Conservation (phyloP, 2,113 vertebrate species). For the Thomomys bottae region DNA sequence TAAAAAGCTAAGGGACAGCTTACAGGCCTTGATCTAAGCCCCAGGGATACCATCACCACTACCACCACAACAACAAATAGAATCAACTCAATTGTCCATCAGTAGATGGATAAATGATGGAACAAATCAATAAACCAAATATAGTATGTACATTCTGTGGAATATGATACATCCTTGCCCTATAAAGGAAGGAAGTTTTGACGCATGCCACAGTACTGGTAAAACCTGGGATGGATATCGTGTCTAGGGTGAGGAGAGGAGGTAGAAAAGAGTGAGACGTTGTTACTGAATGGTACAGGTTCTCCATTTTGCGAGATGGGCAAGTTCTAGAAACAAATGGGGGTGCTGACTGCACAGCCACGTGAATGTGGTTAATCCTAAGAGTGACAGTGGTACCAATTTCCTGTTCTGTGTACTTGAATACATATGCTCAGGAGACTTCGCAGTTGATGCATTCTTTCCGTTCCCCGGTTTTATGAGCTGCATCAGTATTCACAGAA, state of each 20-base stretch:
- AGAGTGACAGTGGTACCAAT: background rate
- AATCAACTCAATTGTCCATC: background rate
- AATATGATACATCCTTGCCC: background rate
- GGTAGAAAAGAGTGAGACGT: background rate
- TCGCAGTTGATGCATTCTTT: background rate
- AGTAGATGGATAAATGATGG: too few relatives aligned
- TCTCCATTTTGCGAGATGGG: constrained; percentile 5
- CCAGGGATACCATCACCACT: too few relatives aligned
- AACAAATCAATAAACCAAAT: background rate
- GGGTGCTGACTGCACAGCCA: background rate
- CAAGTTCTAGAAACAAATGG: background rate
- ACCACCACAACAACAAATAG: background rate
- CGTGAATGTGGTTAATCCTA: background rate
- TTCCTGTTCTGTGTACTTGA: background rate
- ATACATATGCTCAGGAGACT: background rate
- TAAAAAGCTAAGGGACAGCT: too few relatives aligned
- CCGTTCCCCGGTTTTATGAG: background rate
- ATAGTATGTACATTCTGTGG: too few relatives aligned
- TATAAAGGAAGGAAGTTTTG: background rate
- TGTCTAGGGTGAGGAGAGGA: too few relatives aligned
- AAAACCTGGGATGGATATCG: background rate
- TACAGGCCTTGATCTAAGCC: too few relatives aligned
- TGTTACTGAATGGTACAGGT: background rate
- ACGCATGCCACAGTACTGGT: background rate
- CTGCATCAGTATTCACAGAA: background rate